These are phyloP conservation scores for Ceratosolen fusciceps DNA, from an alignment of 1,140 invertebrate species.

Conservation along the genomic window DNA sequence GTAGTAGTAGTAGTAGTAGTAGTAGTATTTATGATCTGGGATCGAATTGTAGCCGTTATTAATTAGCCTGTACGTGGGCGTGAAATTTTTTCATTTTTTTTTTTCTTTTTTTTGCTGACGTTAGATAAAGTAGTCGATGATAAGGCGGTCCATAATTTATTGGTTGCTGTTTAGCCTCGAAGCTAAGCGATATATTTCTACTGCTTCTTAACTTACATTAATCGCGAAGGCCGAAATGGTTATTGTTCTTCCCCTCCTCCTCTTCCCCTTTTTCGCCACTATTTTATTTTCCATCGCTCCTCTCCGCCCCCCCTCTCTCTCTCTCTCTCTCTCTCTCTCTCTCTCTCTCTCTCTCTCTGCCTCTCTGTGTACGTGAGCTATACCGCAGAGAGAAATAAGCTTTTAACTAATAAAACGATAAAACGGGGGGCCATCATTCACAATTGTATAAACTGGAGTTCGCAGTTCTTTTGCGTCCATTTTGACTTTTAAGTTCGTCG, in stretches of 20 bases:
- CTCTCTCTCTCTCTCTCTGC: not conserved
- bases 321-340: not conserved
- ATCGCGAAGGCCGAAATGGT: not conserved
- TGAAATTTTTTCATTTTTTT: no score
- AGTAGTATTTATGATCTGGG: no score
- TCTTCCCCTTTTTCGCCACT: not conserved
- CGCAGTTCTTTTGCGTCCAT: not conserved
- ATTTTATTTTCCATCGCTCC: not conserved
- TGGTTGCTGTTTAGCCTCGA: no score
- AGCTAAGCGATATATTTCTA: not conserved
- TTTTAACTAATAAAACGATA: conserved; percentile 4
- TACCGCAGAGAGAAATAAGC: no score
- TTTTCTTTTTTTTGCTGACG: no score
- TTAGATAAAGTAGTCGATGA: no score
- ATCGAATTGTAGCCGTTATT: no score
- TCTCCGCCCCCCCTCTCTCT: no score
- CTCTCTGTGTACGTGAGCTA: not conserved
- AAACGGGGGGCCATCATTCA: not conserved
- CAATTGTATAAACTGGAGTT: conserved; percentile 7
- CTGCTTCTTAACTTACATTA: conserved; percentile 12
- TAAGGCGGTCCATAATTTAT: no score
- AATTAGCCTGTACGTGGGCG: no score
- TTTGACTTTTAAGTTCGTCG: not conserved
- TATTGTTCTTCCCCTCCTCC: not conserved
- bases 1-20: no score